These are phyloP conservation scores for Neomonachus schauinslandi DNA, from an alignment of 2,113 vertebrate species.

Conservation along the genomic window DNA sequence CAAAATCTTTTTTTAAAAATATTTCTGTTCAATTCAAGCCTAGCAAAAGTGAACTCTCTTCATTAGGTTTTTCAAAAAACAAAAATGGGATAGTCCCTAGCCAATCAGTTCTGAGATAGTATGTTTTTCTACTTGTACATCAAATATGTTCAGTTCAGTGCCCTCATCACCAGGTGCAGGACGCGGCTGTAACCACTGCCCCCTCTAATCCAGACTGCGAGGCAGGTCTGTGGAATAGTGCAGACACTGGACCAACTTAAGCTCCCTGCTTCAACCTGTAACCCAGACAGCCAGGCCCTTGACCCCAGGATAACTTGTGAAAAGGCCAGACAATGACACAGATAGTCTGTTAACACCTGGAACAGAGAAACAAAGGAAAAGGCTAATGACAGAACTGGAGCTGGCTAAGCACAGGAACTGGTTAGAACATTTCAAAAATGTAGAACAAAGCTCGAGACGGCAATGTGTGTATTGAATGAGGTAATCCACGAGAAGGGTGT, in stretches of 20 bases:
- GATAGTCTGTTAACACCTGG: not conserved
- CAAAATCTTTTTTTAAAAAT: not conserved
- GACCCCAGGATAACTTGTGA: not conserved
- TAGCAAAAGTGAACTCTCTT: not conserved
- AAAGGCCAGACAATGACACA: not conserved
- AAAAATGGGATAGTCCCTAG: not conserved
- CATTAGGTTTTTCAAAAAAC: not conserved
- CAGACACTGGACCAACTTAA: not conserved
- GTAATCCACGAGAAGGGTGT: not conserved
- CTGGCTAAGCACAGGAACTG: not conserved
- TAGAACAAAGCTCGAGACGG: not conserved
- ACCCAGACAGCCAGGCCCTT: not conserved
- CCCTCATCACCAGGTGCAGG: not conserved
- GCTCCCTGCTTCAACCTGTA: not conserved
- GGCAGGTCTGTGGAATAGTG: not conserved
- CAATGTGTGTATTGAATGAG: not conserved
- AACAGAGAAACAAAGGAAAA: constrained; percentile 7
- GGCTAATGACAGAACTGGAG: not conserved
- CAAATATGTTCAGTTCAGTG: not conserved
- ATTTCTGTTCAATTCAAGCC: constrained; percentile 24
- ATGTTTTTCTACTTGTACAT: not conserved
- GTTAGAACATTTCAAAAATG: not conserved
- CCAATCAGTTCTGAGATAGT: not conserved
- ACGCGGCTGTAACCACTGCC: accelerated
- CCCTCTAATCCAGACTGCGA: not conserved